A percentile compares a stretch with the other conserved stretches of the same genome.
Evolutionary conservation across 2,797 vertebrate species (phyloP).

Genomic region (Semotilus atromaculatus): DNA sequence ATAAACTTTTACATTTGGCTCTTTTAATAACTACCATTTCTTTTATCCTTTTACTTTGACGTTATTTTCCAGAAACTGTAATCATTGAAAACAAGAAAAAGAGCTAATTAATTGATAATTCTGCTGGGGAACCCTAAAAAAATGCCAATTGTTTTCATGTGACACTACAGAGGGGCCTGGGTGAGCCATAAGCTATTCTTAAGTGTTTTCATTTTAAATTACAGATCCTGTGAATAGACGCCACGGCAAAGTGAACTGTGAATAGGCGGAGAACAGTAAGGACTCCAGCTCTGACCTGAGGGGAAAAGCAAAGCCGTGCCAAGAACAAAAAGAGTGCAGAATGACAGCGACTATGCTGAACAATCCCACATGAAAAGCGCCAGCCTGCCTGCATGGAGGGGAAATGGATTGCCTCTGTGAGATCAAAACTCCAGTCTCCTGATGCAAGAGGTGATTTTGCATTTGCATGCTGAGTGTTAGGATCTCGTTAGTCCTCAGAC

Average conservation of each 20-base stretch:
- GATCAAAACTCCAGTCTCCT: constrained; percentile 50
- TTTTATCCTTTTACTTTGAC: constrained; percentile 66
- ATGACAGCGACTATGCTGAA: constrained; percentile 33
- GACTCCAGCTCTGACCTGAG: constrained; percentile 51
- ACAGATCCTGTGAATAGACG: constrained; percentile 45
- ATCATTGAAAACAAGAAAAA: constrained; percentile 39
- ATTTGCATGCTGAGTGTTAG: constrained; percentile 15
- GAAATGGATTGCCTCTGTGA: constrained; percentile 50
- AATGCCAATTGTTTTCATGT: constrained; percentile 56
- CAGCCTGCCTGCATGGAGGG: constrained; percentile 31
- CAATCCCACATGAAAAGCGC: constrained; percentile 47
- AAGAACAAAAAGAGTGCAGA: constrained; percentile 50
- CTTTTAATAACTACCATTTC: constrained; percentile 63
- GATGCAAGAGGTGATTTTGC: constrained; percentile 25
- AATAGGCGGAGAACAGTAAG: constrained; percentile 22
- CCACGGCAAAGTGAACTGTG: neutral
- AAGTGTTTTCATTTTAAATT: constrained; percentile 62
- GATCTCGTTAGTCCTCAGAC: constrained; percentile 42
- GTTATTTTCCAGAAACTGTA: constrained; percentile 61
- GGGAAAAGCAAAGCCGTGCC: constrained; percentile 45
- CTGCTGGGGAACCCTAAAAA: constrained; percentile 38
- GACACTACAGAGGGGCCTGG: constrained; percentile 40
- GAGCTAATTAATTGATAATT: constrained; percentile 32
- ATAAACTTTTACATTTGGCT: constrained; percentile 61
- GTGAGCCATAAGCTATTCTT: constrained; percentile 50